phyloP scores from a whole-genome alignment of 2,797 vertebrate species.

The Calcarius lapponicus region DNA sequence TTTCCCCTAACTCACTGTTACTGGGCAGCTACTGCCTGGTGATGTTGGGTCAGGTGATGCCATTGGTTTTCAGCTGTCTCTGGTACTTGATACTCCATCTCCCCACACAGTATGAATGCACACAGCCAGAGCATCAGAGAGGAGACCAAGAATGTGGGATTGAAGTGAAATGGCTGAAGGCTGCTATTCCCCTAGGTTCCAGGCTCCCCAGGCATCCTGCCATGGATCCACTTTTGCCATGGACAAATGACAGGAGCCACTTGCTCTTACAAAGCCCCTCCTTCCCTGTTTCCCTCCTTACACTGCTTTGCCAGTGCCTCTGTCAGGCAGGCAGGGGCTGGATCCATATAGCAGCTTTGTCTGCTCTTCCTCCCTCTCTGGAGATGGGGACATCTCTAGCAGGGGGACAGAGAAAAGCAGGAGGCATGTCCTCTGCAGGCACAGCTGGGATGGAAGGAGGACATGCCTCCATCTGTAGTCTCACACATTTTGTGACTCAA shows the following conservation, averaged over 20 bases:
- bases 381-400: not conserved
- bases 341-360: not conserved
- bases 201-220: not conserved
- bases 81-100: not conserved
- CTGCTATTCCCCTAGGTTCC: not conserved
- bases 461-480: not conserved
- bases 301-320: not conserved
- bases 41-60: not conserved
- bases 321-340: not conserved
- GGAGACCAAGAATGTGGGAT: not conserved
- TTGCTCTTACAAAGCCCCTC: not conserved
- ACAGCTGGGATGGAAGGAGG: not conserved
- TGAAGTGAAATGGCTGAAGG: not conserved
- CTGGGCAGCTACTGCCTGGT: not conserved
- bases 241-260: not conserved
- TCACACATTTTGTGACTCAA: not conserved
- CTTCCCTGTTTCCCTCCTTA: not conserved
- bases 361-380: not conserved
- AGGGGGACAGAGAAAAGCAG: not conserved
- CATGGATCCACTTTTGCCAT: not conserved
- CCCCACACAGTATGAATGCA: not conserved
- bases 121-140: not conserved
- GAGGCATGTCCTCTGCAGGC: not conserved
- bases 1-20: not conserved
- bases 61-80: not conserved